Evolutionary conservation across 1,140 invertebrate species (phyloP).

Genomic region (Phortica variegata): DNA sequence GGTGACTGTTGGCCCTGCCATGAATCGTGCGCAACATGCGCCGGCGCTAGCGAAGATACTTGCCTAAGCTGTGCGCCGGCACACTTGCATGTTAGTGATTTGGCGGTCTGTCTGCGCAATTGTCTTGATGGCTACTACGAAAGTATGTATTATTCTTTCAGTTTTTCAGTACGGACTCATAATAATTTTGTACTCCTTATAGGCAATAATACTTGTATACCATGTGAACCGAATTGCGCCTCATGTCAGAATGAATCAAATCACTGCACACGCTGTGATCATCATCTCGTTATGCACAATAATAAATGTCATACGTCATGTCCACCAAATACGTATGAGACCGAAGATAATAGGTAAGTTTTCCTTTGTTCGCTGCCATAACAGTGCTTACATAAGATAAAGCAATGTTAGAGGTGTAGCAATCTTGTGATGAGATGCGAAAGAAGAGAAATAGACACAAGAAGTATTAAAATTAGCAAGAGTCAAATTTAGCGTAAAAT

Average conservation of each 20-base stretch:
- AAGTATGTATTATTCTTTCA: too few relatives aligned
- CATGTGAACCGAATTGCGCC: conserved; percentile 77
- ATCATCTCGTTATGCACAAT: conserved; percentile 77
- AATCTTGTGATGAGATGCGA: too few relatives aligned
- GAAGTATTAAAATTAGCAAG: not conserved
- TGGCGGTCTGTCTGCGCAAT: conserved; percentile 78
- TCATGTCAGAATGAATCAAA: conserved; percentile 79
- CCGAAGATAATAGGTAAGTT: conserved; percentile 74
- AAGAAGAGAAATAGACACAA: too few relatives aligned
- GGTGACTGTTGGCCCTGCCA: conserved; percentile 80
- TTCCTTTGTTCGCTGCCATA: too few relatives aligned
- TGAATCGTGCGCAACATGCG: conserved; percentile 80
- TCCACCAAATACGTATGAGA: conserved; percentile 77
- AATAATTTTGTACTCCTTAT: not conserved
- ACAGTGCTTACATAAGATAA: too few relatives aligned
- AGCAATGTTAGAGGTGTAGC: too few relatives aligned
- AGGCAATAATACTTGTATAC: conserved; percentile 64
- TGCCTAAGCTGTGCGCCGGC: conserved; percentile 79
- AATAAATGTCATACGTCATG: conserved; percentile 80
- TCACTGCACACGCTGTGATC: conserved; percentile 79
- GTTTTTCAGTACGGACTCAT: too few relatives aligned
- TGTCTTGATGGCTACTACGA: conserved; percentile 85
- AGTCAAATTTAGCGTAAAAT: too few relatives aligned
- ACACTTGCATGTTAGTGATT: conserved; percentile 72
- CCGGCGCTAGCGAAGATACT: conserved; percentile 78